Evolutionary conservation across 2,888 invertebrate species (phyloP).

Genomic region (Megalurothrips usitatus): DNA sequence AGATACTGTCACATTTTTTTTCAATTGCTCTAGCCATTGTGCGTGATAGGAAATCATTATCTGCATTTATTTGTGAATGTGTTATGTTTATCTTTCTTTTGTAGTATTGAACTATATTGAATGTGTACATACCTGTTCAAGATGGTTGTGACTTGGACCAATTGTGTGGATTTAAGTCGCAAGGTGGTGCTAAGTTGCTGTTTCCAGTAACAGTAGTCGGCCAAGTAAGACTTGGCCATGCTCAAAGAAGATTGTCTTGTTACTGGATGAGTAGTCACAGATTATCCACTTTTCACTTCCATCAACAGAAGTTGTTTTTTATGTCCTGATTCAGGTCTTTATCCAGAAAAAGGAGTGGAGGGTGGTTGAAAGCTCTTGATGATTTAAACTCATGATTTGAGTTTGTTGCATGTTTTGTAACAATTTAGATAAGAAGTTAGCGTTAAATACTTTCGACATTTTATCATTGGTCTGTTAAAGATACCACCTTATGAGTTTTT

Average conservation of each 20-base stretch:
- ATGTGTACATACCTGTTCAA: constrained; percentile 23
- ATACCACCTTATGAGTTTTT: background rate
- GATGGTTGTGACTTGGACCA: constrained; percentile 24
- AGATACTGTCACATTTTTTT: background rate
- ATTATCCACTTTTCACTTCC: background rate
- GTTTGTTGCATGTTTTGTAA: background rate
- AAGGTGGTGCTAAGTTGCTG: constrained; percentile 11
- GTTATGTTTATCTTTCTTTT: background rate
- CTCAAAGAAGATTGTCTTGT: constrained; percentile 25
- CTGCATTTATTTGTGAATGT: background rate
- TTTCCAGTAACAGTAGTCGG: constrained; percentile 22
- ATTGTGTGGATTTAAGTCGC: constrained; percentile 13
- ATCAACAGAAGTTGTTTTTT: background rate
- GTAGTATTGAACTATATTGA: background rate
- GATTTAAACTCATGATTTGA: background rate
- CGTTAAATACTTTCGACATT: background rate
- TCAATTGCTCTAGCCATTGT: background rate
- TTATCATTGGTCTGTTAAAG: background rate
- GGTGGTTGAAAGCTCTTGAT: background rate
- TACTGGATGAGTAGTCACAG: constrained; percentile 7
- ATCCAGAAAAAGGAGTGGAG: background rate
- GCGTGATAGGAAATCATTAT: background rate
- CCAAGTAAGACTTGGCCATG: constrained; percentile 14
- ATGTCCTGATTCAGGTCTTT: too few relatives aligned
- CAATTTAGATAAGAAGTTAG: background rate